phyloP scores from a whole-genome alignment of 2,113 vertebrate genomes.

The Turdus rufiventris region DNA sequence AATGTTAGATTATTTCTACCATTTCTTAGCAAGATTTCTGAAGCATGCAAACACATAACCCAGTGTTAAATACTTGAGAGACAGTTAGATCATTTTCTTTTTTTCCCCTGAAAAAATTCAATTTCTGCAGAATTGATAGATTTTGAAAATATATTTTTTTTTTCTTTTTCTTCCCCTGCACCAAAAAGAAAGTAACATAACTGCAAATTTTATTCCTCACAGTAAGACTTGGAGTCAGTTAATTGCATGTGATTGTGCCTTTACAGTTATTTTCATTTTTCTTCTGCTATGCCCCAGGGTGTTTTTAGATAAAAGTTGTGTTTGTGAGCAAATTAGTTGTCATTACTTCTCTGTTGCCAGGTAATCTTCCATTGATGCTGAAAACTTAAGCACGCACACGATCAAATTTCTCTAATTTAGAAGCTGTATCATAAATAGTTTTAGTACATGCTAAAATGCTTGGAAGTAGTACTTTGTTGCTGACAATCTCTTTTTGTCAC shows the following conservation, averaged over 20 bases:
- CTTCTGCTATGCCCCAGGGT: not conserved
- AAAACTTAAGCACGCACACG: not conserved
- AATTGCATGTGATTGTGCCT: not conserved
- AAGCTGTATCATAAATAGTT: not conserved
- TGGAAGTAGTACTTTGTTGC: not conserved
- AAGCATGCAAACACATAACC: not conserved
- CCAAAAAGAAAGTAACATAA: not conserved
- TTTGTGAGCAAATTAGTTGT: not conserved
- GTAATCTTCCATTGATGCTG: not conserved
- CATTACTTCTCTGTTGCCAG: not conserved
- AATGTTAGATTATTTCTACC: not conserved
- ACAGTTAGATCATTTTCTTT: not conserved
- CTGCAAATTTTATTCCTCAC: not conserved
- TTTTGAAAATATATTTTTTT: rapidly evolving
- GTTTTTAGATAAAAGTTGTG: not conserved
- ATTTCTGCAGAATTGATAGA: not conserved
- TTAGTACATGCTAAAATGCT: not conserved
- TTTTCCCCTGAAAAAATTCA: rapidly evolving
- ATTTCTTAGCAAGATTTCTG: not conserved
- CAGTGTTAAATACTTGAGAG: not conserved
- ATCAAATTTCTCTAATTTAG: conserved; percentile 1
- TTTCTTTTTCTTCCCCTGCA: rapidly evolving
- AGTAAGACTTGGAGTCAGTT: not conserved
- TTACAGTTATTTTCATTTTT: not conserved
- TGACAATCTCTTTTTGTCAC: conserved; percentile 9